Evolutionary conservation across 2,888 invertebrate species (phyloP).

Genomic region (Dorcus hopei): DNA sequence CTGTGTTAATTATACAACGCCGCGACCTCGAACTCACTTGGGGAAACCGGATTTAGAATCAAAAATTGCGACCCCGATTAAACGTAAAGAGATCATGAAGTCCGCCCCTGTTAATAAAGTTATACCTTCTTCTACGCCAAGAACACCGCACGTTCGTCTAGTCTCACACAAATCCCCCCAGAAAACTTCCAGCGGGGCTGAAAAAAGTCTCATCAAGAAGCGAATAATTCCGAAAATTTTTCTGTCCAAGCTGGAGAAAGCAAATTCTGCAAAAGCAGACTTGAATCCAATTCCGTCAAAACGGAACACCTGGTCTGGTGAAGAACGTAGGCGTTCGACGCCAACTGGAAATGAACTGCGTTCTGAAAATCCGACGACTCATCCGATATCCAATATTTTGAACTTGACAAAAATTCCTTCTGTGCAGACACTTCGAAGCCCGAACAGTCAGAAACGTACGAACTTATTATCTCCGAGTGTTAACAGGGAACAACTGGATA

Average conservation of each 20-base stretch:
- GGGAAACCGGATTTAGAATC: slow-evolving; percentile 3
- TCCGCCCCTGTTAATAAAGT: slow-evolving; percentile 23
- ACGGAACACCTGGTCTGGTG: neutral
- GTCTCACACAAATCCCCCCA: neutral
- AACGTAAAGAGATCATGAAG: slow-evolving; percentile 22
- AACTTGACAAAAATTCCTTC: neutral
- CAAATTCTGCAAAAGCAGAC: slow-evolving; percentile 1
- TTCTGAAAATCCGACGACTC: neutral
- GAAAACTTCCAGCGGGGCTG: slow-evolving; percentile 11
- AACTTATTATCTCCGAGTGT: no score
- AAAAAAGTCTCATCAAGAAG: slow-evolving; percentile 16
- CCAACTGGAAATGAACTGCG: neutral
- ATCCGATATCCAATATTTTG: slow-evolving; percentile 4
- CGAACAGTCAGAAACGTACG: no score
- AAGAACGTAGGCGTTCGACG: slow-evolving; percentile 9
- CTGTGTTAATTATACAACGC: slow-evolving; percentile 8
- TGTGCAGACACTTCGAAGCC: no score
- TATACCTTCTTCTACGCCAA: slow-evolving; percentile 13
- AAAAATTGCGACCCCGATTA: slow-evolving; percentile 3
- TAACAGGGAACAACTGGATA: no score
- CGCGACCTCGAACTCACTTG: slow-evolving; percentile 7
- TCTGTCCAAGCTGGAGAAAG: slow-evolving; percentile 7
- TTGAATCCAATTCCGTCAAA: slow-evolving; percentile 2
- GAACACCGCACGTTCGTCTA: slow-evolving; percentile 11
- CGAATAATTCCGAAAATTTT: slow-evolving; percentile 14